Evolutionary conservation across 2,888 invertebrate species (phyloP), one percentile per base, ranked within the genome.

Genomic region (Merodon equestris): DNA sequence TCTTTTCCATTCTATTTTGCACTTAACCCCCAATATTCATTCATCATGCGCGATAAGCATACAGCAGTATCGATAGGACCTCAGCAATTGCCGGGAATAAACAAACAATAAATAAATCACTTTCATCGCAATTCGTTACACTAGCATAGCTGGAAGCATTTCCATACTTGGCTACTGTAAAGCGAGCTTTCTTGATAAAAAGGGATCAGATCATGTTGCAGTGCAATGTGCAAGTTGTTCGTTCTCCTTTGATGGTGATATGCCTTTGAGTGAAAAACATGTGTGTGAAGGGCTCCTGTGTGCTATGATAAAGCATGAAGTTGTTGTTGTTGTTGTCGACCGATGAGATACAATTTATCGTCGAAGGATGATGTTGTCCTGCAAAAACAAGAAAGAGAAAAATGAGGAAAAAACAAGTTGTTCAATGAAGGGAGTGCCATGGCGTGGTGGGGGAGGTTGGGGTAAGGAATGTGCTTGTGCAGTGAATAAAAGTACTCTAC

Each of bases 91-190:
- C 36, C 18, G 12, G 10, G 14, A 38, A 47, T 38, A 67, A 57
- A 27, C 19, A 67, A 57, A 27, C 57, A 68, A 68, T 53, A 38
- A 68, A 68, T 53, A 68, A 60, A 68, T 68, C 58, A 45, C 19
- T 47, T 54, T 53, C 36, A 54, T 54, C 54, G 18, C 14, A 54
- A 14, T 4, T 10, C 3, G 27, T 27, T 27, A 27, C 27, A 7
- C 7, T 7, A 27, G 2, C 3, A 2, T 7, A 2, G 27, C 7
- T 2, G 27, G 27, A 27, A 4, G 27, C 7, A 4, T 2, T 4
- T 27, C 27, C 27, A 7, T 2, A 4, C 3, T 2, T 27, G 27
- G 45, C 27, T 34, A 14, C 51, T 27, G 51, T 34, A 51, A 14
- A 50, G 19, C 9, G 13, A 13, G 34, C 14, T 34, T 14, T 51